Conservation (phyloP, 2,888 invertebrate genomes). For the Drosophila mayaguana region DNA sequence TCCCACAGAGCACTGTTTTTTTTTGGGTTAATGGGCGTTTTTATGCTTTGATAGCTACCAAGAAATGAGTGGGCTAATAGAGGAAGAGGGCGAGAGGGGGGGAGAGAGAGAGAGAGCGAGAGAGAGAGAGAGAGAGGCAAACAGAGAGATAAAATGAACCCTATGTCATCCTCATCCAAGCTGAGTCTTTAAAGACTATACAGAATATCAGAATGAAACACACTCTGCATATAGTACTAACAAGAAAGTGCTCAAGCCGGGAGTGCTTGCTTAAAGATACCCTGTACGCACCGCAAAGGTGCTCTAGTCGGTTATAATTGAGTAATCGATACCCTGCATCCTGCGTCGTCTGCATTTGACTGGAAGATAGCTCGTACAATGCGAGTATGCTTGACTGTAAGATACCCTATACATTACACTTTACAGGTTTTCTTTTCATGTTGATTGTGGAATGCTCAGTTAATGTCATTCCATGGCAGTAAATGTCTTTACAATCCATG, state of each 20-base stretch:
- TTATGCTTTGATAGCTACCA: constrained; percentile 70
- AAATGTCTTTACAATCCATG: neutral
- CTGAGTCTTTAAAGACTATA: neutral
- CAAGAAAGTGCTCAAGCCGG: neutral
- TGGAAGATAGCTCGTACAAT: neutral
- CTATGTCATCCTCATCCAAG: constrained; percentile 2
- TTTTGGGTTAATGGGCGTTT: constrained; percentile 69
- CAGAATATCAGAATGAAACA: neutral
- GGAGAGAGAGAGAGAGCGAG: neutral
- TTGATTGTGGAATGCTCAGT: too few relatives aligned
- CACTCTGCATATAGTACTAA: neutral
- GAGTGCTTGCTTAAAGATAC: neutral
- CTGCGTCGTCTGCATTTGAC: neutral
- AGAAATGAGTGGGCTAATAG: constrained; percentile 7
- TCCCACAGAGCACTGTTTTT: constrained; percentile 45
- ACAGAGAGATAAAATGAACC: neutral
- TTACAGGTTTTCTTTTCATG: too few relatives aligned
- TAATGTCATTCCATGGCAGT: too few relatives aligned
- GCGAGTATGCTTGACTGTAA: neutral
- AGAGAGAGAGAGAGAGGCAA: neutral
- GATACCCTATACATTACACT: neutral
- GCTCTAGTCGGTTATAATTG: neutral
- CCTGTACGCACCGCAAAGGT: neutral
- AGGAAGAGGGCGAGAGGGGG: neutral
- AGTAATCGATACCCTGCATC: too few relatives aligned